Evolutionary conservation across 2,797 vertebrate genomes (phyloP), one percentile per base, ranked within the genome.

Genomic region (Acridotheres tristis): DNA sequence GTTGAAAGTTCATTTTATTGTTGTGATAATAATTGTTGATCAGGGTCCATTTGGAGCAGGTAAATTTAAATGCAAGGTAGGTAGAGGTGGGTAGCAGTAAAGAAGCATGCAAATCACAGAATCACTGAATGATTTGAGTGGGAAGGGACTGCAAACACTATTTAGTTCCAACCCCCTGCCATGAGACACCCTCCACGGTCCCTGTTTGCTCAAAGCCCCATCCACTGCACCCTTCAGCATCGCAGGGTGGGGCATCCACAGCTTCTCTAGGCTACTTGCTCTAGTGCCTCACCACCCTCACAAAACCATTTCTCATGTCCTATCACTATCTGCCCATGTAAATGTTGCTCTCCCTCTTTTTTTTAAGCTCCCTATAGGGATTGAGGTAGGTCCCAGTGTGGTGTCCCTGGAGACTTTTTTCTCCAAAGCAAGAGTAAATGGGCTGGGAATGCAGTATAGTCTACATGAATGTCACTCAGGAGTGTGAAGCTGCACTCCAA

Each of bases 1-100:
- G 65, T 78, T 89, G 69, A 94, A 90, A 61, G 78, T 67, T 90
- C 88, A 34, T 48, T 30, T 19, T 85, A 89, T 86, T 90, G 42
- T 94, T 90, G 55, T 29, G 61, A 30, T 85, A 73, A 85, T 87
- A 93, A 81, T 76, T 91, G 89, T 88, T 94, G 67, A 84, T 93
- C 9, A 1, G 55, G 30, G 40, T 85, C 65, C 53, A 47, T 65
- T 76, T 72, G 40, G 51, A 88, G 43, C 27, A 88, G 27, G 34
- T 61, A 61, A 75, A 68, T 73, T 95, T 88, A 86, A 89, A 77
- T 4, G 2, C 32, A 67, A 13, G 25, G 25, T 89, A 78, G 32
- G 29, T 62, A 73, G 34, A 85, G 1, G 26, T 43, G 30, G 5
- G 26, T 6, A 23, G 53, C 17, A 51, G 16, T 22, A 69, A 93